Percentiles rank a stretch among this genome's conserved stretches.
Evolutionary conservation across 2,888 invertebrate genomes (phyloP).

Genomic region (Nephrocerus scutellatus): DNA sequence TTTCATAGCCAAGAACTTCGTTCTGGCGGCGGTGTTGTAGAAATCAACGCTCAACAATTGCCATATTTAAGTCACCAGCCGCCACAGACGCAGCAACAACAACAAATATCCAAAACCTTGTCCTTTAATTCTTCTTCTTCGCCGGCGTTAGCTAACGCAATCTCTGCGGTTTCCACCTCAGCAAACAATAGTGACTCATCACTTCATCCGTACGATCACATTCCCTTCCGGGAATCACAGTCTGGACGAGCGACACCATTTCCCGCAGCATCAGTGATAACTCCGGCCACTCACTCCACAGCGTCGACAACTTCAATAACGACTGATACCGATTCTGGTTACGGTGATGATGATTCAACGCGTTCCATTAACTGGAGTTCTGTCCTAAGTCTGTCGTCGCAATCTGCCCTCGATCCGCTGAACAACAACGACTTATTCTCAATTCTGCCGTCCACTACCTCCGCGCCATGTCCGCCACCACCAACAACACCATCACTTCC

Average conservation of each 20-base stretch:
- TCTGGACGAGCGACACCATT: constrained; percentile 66
- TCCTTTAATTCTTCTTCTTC: too few species aligned
- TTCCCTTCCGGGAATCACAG: constrained; percentile 45
- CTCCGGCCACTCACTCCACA: constrained; percentile 29
- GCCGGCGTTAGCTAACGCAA: too few species aligned
- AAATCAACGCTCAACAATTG: constrained; percentile 22
- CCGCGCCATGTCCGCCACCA: constrained; percentile 31
- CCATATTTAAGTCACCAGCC: constrained; percentile 21
- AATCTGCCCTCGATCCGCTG: constrained; percentile 75
- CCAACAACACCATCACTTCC: constrained; percentile 11
- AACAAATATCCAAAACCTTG: too few species aligned
- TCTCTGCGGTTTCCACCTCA: constrained; percentile 23
- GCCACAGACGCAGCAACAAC: constrained; percentile 18
- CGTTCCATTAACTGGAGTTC: constrained; percentile 88
- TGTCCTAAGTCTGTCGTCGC: constrained; percentile 77
- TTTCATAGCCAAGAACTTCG: constrained; percentile 33
- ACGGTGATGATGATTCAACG: constrained; percentile 67
- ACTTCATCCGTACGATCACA: constrained; percentile 46
- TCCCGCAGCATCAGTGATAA: constrained; percentile 41
- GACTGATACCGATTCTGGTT: constrained; percentile 64
- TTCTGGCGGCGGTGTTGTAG: too few species aligned
- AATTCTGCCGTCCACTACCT: constrained; percentile 38
- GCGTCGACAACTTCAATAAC: constrained; percentile 17
- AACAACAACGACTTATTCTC: constrained; percentile 69
- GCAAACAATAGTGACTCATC: constrained; percentile 19